Base-by-base conservation (phyloP, 92 coral and sea anemone genomes). In the Porites cylindrica region DNA sequence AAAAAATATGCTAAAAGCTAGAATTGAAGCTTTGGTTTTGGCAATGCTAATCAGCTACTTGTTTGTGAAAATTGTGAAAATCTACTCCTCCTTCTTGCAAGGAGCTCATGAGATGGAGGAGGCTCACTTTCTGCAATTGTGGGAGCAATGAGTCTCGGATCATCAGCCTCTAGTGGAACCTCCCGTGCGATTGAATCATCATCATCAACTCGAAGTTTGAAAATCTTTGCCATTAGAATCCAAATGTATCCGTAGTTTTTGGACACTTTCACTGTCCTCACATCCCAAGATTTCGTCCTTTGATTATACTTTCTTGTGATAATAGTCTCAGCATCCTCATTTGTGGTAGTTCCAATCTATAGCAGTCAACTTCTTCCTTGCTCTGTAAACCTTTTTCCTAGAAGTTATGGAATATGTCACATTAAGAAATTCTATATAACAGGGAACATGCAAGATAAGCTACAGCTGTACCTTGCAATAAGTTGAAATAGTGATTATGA, bases 301-400 rank as follows among this genome's bases (percentile, higher is more conserved):
- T 74, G 88, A 70, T 86, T 91, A 63, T 86, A 82, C 64, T 86
- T 91, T n/a, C 91, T 69, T 13, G 91, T 80, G 51, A 80, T 71
- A 10, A 26, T 19, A 11, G 58, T 26, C 76, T 91, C 91, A 1
- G 85, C 90, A 21, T 73, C 59, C 66, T 32, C 77, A 21, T 74
- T 72, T 47, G 72, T 90, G 93, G 59, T 56, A 85, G 59, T 90
- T 90, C 90, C 93, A 90, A 32, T 90, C 90, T 10, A 90, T 85
- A 1, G 79, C 90, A 14, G 90, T 69, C 8, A 85, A 51, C 71
- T 85, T 85, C 77, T 90, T 90, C 50, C 93, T 80, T 10, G 85
- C 88, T 56, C 82, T 85, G 83, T 85, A 85, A 47, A 65, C 90
- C 14, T 77, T 76, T 59, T 89, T 83, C 54, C 92, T 78, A 64